Conservation (phyloP, 2,888 invertebrate species). For the Cryptocephalus primarius region DNA sequence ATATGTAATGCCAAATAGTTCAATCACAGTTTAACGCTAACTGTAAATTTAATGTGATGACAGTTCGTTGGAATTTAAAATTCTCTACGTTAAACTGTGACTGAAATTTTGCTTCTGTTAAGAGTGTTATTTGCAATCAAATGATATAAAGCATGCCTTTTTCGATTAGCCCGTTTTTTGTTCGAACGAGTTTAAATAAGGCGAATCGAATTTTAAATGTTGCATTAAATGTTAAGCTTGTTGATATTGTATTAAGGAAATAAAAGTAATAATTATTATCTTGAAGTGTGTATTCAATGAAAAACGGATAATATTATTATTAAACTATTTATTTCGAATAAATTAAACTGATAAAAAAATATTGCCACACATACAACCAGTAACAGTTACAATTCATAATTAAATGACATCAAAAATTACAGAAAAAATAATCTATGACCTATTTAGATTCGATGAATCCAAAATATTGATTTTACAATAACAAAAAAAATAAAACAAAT, state of each 20-base stretch:
- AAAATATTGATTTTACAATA: not conserved
- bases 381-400: slow-evolving; percentile 3
- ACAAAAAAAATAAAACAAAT: not conserved
- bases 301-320: not conserved
- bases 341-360: slow-evolving; percentile 16
- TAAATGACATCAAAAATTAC: slow-evolving; percentile 2
- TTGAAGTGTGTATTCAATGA: not conserved
- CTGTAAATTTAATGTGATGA: not conserved
- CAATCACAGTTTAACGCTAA: slow-evolving; percentile 4
- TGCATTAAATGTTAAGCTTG: slow-evolving; percentile 28
- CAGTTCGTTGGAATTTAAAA: not conserved
- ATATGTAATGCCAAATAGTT: slow-evolving; percentile 6
- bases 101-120: not conserved
- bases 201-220: slow-evolving; percentile 19
- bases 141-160: slow-evolving; percentile 8
- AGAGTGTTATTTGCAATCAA: slow-evolving; percentile 1
- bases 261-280: slow-evolving; percentile 1
- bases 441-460: not conserved
- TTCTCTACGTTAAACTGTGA: slow-evolving; percentile 2
- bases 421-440: not conserved
- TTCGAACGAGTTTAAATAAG: slow-evolving; percentile 2
- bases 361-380: slow-evolving; percentile 12
- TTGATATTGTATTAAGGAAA: slow-evolving; percentile 25
- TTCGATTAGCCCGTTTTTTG: slow-evolving; percentile 6
- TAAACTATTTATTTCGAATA: slow-evolving; percentile 12